These are phyloP conservation scores for Cottus gobio DNA, from an alignment of 2,113 vertebrate species.

Conservation along the genomic window DNA sequence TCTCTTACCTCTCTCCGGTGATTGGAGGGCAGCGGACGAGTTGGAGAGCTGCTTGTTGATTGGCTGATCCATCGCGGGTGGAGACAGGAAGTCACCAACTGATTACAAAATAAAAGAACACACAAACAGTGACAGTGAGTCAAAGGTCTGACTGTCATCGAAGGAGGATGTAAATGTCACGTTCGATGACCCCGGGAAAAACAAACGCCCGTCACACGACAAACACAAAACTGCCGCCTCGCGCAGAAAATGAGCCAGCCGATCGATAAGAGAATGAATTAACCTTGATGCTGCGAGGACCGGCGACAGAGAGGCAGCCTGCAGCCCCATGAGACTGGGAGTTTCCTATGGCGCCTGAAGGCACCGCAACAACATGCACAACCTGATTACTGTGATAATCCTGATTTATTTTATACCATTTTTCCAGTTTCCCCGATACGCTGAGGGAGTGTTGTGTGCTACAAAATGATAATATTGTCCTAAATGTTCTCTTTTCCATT, in stretches of 20 bases:
- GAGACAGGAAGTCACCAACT: slow-evolving; percentile 75
- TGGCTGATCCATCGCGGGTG: slow-evolving; percentile 53
- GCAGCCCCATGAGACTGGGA: background rate
- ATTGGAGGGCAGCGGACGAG: slow-evolving; percentile 71
- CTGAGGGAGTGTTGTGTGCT: background rate
- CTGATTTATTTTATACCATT: background rate
- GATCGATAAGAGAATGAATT: slow-evolving; percentile 41
- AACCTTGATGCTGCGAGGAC: slow-evolving; percentile 41
- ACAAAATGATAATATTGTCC: background rate
- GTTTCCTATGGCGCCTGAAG: slow-evolving; percentile 13
- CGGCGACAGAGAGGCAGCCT: slow-evolving; percentile 8
- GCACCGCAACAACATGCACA: background rate
- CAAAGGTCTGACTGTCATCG: background rate
- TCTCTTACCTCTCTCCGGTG: slow-evolving; percentile 68
- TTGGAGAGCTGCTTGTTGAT: slow-evolving; percentile 79
- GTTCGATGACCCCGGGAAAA: background rate
- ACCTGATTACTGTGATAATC: background rate
- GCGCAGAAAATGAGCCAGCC: slow-evolving; percentile 20
- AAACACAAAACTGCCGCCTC: slow-evolving; percentile 34
- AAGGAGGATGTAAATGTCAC: background rate
- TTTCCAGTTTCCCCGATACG: background rate
- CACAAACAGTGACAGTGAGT: background rate
- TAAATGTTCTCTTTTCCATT: background rate
- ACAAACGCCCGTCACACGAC: slow-evolving; percentile 13
- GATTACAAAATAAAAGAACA: slow-evolving; percentile 1